These are phyloP conservation scores for cat (Felis catus) DNA, from an alignment of 2,113 vertebrate species.

Conservation along the genomic window F.catus_Fca126_mat1.0 CM031426.1:29513501-29514000, in stretches of 20 bases:
- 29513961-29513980: not conserved
- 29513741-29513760: not conserved
- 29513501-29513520: constrained; percentile 81
- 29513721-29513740: constrained; percentile 20
- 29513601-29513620: constrained; percentile 55
- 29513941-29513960: not conserved
- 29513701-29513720: not conserved
- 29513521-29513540: constrained; percentile 81
- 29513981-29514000: not conserved
- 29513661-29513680: constrained; percentile 71
- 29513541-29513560: constrained; percentile 77
- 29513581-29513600: constrained; percentile 81
- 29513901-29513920: not conserved
- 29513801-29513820: not conserved
- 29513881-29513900: not conserved
- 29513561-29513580: constrained; percentile 82
- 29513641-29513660: constrained; percentile 76
- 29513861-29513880: not conserved
- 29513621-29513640: constrained; percentile 74
- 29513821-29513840: not conserved
- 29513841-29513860: not conserved
- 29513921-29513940: not conserved
- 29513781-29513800: constrained; percentile 32
- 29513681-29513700: constrained; percentile 28
- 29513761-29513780: not conserved